phyloP scores from a whole-genome alignment of 92 coral and sea anemone species.

The Montipora capitata region DNA sequence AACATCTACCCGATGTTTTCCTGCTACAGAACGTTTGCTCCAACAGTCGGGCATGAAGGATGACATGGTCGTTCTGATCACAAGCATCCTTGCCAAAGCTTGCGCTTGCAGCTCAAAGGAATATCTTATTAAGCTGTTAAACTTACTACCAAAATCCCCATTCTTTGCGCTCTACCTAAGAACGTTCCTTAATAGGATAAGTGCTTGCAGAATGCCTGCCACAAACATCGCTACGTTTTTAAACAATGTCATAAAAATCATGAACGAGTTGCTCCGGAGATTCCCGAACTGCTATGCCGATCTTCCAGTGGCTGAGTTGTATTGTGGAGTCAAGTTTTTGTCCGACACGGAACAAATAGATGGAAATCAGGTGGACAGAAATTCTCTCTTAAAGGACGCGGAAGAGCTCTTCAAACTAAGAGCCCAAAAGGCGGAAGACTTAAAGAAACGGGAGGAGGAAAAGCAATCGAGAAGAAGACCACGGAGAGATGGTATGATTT shows the following conservation, averaged over 20 bases:
- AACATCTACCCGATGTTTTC: constrained; percentile 81
- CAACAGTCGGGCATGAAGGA: constrained; percentile 58
- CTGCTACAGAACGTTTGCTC: constrained; percentile 79
- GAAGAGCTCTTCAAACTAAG: constrained; percentile 61
- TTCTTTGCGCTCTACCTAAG: constrained; percentile 74
- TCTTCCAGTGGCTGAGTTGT: constrained; percentile 81
- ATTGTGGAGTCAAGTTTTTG: constrained; percentile 28
- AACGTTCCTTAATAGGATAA: constrained; percentile 74
- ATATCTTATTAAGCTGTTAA: constrained; percentile 69
- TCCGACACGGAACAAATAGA: constrained; percentile 14
- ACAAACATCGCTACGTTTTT: constrained; percentile 56
- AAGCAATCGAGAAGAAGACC: constrained; percentile 48
- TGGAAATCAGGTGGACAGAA: not conserved
- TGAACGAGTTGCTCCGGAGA: constrained; percentile 74
- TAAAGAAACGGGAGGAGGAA: constrained; percentile 66
- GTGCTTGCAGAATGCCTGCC: constrained; percentile 23
- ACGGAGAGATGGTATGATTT: constrained; percentile 62
- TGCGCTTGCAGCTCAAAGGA: constrained; percentile 78
- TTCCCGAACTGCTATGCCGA: constrained; percentile 80
- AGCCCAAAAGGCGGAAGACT: constrained; percentile 77
- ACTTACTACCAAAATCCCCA: constrained; percentile 72
- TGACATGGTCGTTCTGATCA: constrained; percentile 79
- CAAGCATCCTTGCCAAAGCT: constrained; percentile 82
- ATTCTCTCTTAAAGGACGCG: constrained; percentile 49
- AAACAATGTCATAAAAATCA: constrained; percentile 67